Conservation (phyloP, 2,797 vertebrate species). For the Malacoraja senta region DNA sequence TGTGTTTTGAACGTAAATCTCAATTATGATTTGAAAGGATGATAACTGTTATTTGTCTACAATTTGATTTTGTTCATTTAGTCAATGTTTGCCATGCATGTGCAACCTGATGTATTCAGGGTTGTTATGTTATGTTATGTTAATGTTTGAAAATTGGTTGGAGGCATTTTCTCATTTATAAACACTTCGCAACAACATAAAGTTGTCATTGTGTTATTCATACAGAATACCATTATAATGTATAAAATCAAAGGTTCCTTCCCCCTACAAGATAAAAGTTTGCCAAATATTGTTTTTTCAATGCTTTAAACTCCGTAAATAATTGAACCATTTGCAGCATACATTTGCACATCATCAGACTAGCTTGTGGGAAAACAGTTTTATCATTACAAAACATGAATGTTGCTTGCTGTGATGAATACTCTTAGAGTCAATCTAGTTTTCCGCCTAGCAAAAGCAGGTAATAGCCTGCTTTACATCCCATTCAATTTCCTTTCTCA, state of each 20-base stretch:
- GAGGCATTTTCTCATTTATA: neutral
- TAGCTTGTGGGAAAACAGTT: neutral
- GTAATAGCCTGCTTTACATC: neutral
- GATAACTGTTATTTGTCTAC: neutral
- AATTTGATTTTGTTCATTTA: neutral
- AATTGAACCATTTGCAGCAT: neutral
- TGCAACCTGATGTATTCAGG: neutral
- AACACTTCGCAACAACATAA: neutral
- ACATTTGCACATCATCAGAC: neutral
- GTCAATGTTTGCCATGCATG: neutral
- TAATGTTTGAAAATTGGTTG: neutral
- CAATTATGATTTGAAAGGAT: neutral
- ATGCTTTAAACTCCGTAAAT: neutral
- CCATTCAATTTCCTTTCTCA: neutral
- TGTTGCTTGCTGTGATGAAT: neutral
- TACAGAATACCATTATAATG: neutral
- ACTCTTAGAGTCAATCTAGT: neutral
- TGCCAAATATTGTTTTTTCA: neutral
- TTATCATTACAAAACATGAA: neutral
- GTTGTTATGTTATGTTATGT: neutral
- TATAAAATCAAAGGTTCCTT: neutral
- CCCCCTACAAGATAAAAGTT: neutral
- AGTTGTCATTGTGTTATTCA: neutral
- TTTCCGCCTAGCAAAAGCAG: neutral
- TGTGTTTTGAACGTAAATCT: neutral